A percentile compares a stretch with the other conserved stretches of the same genome.
phyloP scores from a whole-genome alignment of 2,113 vertebrate species.

The Prunella fulvescens region DNA sequence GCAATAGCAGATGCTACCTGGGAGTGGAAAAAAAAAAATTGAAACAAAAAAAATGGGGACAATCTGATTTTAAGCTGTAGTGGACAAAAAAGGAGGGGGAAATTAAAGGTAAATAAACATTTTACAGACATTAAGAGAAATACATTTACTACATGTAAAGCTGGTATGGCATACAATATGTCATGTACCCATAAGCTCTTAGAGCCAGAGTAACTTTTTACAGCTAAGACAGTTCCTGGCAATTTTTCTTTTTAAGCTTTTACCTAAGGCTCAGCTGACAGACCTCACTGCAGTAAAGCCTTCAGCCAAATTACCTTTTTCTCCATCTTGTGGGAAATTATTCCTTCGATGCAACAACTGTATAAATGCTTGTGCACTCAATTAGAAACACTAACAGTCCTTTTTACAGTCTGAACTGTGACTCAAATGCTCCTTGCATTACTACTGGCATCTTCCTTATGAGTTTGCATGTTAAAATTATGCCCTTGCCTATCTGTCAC shows the following conservation, averaged over 20 bases:
- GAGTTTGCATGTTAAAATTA: conserved; percentile 10
- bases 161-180: background rate
- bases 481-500: background rate
- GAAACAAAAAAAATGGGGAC: background rate
- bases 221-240: background rate
- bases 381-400: conserved; percentile 40
- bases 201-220: conserved; percentile 43
- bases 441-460: conserved; percentile 6
- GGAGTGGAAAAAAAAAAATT: background rate
- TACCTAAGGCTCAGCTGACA: conserved; percentile 27
- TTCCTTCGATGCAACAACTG: conserved; percentile 35
- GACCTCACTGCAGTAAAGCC: conserved; percentile 33
- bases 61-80: background rate
- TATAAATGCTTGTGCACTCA: conserved; percentile 36
- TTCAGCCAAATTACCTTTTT: conserved; percentile 46
- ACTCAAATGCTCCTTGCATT: conserved; percentile 22
- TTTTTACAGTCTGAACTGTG: background rate
- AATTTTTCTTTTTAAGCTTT: conserved; percentile 3
- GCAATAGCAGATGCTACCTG: background rate
- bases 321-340: conserved; percentile 52
- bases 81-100: background rate
- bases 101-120: background rate
- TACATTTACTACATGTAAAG: background rate
- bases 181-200: background rate
- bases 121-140: background rate